phyloP scores from a whole-genome alignment of 2,888 invertebrate genomes.

The Leptopilina syphax region DNA sequence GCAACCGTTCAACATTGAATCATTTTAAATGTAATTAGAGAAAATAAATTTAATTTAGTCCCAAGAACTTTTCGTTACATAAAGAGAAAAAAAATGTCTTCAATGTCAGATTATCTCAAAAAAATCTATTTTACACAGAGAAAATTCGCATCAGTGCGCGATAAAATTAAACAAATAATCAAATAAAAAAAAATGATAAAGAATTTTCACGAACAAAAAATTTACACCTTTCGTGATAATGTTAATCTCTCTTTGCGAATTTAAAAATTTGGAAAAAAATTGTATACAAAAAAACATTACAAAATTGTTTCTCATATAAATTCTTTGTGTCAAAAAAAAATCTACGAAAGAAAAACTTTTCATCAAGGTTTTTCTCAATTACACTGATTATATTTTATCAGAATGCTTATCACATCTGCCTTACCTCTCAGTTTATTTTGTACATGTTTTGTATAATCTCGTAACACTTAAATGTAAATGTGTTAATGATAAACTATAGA shows the following conservation, averaged over 20 bases:
- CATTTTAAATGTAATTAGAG: too few relatives aligned
- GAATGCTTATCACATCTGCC: constrained; percentile 23
- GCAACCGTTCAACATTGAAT: background rate
- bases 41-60: too few relatives aligned
- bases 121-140: too few relatives aligned
- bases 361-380: constrained; percentile 7
- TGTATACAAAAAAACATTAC: too few relatives aligned
- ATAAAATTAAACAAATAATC: background rate
- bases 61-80: too few relatives aligned
- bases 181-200: background rate
- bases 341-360: background rate
- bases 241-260: too few relatives aligned
- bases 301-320: background rate
- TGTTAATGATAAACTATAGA: constrained; percentile 4
- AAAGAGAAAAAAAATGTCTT: too few relatives aligned
- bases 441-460: constrained; percentile 10
- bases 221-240: too few relatives aligned
- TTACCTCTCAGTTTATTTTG: constrained; percentile 34
- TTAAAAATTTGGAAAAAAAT: too few relatives aligned
- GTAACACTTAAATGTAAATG: constrained; percentile 27
- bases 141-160: background rate
- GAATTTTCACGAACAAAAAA: too few relatives aligned
- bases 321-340: constrained; percentile 1
- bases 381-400: constrained; percentile 35
- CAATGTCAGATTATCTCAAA: too few relatives aligned